phyloP scores from a whole-genome alignment of 2,888 invertebrate species.

The Pandemis heparana region DNA sequence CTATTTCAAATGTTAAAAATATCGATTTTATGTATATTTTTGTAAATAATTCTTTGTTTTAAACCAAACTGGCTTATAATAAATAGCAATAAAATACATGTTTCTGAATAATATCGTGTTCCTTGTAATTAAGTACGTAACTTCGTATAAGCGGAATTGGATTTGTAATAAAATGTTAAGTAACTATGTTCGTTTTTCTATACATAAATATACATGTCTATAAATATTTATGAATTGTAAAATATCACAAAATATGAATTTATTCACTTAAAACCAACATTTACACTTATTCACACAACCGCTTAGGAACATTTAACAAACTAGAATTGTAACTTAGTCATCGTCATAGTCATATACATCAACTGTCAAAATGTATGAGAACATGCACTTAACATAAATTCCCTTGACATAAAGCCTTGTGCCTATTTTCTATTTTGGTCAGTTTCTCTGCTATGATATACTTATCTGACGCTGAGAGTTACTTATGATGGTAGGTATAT shows the following conservation, averaged over 20 bases:
- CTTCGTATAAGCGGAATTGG: slow-evolving; percentile 37
- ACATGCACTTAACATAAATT: too few relatives aligned
- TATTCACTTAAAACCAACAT: neutral
- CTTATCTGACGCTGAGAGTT: too few relatives aligned
- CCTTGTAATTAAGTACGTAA: slow-evolving; percentile 26
- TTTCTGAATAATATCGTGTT: slow-evolving; percentile 28
- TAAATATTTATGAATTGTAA: neutral
- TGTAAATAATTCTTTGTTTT: neutral
- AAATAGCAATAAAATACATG: slow-evolving; percentile 11
- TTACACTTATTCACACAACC: slow-evolving; percentile 4
- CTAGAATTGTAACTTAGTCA: neutral
- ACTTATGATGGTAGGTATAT: too few relatives aligned
- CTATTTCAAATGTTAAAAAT: neutral
- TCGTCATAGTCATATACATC: too few relatives aligned
- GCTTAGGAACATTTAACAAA: slow-evolving; percentile 4
- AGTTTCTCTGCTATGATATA: too few relatives aligned
- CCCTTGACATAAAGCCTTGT: too few relatives aligned
- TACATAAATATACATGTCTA: neutral
- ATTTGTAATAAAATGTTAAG: slow-evolving; percentile 33
- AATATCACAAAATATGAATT: neutral
- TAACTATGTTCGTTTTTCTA: slow-evolving; percentile 11
- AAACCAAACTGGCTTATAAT: neutral
- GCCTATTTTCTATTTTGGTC: too few relatives aligned
- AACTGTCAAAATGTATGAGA: too few relatives aligned
- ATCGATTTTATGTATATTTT: neutral